Conservation (phyloP, 2,888 invertebrate species). For the Pachycephus smyrnensis region DNA sequence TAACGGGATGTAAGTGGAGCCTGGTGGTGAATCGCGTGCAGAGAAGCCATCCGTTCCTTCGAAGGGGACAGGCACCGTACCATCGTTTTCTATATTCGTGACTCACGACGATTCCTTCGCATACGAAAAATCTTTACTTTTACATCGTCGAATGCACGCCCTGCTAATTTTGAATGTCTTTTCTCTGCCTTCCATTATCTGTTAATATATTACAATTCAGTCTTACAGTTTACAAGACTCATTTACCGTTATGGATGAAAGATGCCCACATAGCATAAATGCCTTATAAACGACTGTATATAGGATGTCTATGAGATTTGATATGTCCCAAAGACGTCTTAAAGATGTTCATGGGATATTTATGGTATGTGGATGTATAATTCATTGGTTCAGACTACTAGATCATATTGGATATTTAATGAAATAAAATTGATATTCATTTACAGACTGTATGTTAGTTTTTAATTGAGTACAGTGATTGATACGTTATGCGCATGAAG, state of each 20-base stretch:
- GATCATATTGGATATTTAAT: too few species aligned
- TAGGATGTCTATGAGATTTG: not conserved
- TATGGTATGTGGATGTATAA: not conserved
- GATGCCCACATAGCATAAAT: not conserved
- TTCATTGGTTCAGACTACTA: not conserved
- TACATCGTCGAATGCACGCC: not conserved
- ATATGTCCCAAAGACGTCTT: too few species aligned
- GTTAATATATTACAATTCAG: not conserved
- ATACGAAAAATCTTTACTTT: not conserved
- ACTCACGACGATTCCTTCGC: not conserved
- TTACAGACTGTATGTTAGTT: not conserved
- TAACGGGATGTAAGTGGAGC: conserved; percentile 46
- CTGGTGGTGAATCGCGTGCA: conserved; percentile 59
- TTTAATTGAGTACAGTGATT: not conserved
- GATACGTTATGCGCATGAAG: not conserved
- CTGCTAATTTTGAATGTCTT: not conserved
- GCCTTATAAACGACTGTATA: not conserved
- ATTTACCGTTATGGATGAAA: not conserved
- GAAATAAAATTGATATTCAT: too few species aligned
- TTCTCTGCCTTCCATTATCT: not conserved
- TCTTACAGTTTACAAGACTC: not conserved
- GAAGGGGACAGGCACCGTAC: conserved; percentile 55
- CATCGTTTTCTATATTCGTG: conserved; percentile 33
- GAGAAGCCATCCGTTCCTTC: conserved; percentile 45
- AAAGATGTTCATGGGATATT: too few species aligned